A percentile compares a stretch with the other conserved stretches of the same genome.
These are phyloP conservation scores for Pseudobourletiella spinata DNA, from an alignment of 1,140 invertebrate species.

Conservation along the genomic window DNA sequence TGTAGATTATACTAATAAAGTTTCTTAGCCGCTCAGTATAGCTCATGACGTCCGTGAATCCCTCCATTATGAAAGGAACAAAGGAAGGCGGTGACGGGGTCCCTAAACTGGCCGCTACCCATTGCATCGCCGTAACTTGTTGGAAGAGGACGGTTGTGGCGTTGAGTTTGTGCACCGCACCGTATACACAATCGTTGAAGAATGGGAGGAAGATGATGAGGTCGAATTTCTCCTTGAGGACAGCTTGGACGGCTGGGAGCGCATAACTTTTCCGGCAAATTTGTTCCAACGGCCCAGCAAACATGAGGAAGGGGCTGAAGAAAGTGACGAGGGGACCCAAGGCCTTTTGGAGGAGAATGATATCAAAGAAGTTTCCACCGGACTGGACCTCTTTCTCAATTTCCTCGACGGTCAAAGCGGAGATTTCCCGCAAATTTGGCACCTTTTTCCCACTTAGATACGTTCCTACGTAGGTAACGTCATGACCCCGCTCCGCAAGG, in stretches of 20 bases:
- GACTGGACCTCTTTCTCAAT: not conserved
- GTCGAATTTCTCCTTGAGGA: slow-evolving; percentile 3
- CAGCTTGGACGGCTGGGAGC: not conserved
- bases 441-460: not conserved
- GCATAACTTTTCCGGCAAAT: not conserved
- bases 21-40: slow-evolving; percentile 53
- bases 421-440: not conserved
- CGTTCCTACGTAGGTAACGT: not conserved
- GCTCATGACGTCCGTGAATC: slow-evolving; percentile 47
- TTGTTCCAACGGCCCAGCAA: not conserved
- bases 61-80: slow-evolving; percentile 38
- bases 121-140: not conserved
- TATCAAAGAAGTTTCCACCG: not conserved
- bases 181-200: slow-evolving; percentile 19
- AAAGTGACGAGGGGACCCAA: too few relatives aligned
- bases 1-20: not conserved
- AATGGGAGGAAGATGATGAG: slow-evolving; percentile 12
- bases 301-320: not conserved
- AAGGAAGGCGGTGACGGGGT: slow-evolving; percentile 10
- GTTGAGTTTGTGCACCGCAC: slow-evolving; percentile 8
- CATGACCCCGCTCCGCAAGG: too few relatives aligned
- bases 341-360: not conserved
- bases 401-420: not conserved
- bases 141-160: slow-evolving; percentile 11
- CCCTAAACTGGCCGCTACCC: not conserved